Percentiles rank a stretch among this genome's conserved stretches.
phyloP scores from a whole-genome alignment of 92 coral and sea anemone species.

The Umimayanthus chanpuru region DNA sequence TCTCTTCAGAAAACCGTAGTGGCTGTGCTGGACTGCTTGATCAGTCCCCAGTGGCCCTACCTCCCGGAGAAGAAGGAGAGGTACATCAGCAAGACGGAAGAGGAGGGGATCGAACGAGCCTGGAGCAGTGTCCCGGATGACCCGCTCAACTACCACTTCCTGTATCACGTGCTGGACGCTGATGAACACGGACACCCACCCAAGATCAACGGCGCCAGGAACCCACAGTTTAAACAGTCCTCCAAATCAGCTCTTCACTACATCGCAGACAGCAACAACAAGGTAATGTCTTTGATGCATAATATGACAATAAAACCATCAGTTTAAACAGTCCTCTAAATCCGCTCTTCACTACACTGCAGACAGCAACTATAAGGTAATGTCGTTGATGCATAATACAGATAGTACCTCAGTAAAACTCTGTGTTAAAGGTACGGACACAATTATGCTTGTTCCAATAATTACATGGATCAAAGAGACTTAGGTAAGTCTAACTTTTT shows the following conservation, averaged over 20 bases:
- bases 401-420: background rate
- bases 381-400: background rate
- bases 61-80: constrained; percentile 70
- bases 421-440: background rate
- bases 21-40: constrained; percentile 84
- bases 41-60: constrained; percentile 96
- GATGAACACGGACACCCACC: constrained; percentile 83
- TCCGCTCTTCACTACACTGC: constrained; percentile 75
- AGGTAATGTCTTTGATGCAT: constrained; percentile 22
- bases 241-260: constrained; percentile 81
- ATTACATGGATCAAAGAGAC: background rate
- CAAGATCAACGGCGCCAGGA: constrained; percentile 54
- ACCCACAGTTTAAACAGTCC: constrained; percentile 60
- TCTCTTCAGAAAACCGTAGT: constrained; percentile 80
- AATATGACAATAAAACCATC: constrained; percentile 13
- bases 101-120: constrained; percentile 78
- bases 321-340: constrained; percentile 67
- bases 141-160: constrained; percentile 90
- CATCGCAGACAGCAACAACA: constrained; percentile 82
- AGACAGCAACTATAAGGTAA: background rate
- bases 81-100: constrained; percentile 52
- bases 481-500: background rate
- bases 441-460: background rate
- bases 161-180: constrained; percentile 82
- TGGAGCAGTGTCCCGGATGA: constrained; percentile 98